Base-by-base conservation (phyloP, 2,797 vertebrate species). In the Anabas testudineus region DNA sequence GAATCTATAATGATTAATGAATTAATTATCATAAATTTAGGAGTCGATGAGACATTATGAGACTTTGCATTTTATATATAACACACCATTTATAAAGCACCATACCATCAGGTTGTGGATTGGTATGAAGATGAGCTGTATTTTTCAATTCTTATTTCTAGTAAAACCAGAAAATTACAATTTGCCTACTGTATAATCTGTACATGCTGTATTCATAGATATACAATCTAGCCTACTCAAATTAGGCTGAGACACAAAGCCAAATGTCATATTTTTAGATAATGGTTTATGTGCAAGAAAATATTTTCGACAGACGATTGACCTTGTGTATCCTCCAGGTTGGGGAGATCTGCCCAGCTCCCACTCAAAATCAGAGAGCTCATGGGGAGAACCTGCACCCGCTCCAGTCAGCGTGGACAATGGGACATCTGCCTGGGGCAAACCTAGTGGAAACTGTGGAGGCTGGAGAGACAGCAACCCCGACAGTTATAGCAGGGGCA, bases 351-450 rank as follows among this genome's bases (percentile, higher is more conserved):
- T 93, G 60, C 63, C 91, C 21, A 89, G 81, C 80, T 83, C 90
- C 66, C 92, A 93, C 73, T 57, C 90, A 64, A 95, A 95, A 86
- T 77, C 93, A 21, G 94, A 94, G 72, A 91, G 86, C 66, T 84
- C 94, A 26, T 97, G 96, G 96, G 95, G 95, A 79, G 97, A 98
- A 78, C 88, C 95, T 61, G 79, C 94, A 55, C 69, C 95, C 81
- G 88, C 96, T 85, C 92, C 95, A 32, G 95, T 93, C 51, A 94
- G 93, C 54, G 92, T 97, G 83, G 97, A 99, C 93, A 99, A 99
- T 34, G 97, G 97, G 73, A 98, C 97, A 4, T 94, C 96, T 13
- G 95, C 97, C 18, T 99, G 98, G 98, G 96, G 95, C 18, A 98
- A 98, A 80, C 92, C 95, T 71, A 91, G 88, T 16, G 92, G 95